phyloP scores from a whole-genome alignment of 1,140 invertebrate genomes.

The Trissolcus basalis region DNA sequence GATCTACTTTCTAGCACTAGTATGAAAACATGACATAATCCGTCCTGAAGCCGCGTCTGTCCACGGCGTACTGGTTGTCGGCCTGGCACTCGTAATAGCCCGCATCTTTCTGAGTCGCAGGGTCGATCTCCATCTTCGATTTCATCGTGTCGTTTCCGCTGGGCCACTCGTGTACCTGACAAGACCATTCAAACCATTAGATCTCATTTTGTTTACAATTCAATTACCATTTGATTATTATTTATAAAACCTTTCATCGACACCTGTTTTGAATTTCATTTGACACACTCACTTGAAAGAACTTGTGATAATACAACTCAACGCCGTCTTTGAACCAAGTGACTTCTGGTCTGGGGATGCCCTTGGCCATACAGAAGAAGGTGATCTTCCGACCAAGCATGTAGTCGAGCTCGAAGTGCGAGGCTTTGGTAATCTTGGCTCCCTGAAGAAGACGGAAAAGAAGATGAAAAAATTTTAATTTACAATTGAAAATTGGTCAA shows the following conservation, averaged over 20 bases:
- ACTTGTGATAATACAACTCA: conserved; percentile 90
- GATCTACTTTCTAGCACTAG: conserved; percentile 60
- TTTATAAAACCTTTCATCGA: too few relatives aligned
- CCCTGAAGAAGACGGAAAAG: conserved; percentile 82
- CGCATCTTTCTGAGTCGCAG: conserved; percentile 93
- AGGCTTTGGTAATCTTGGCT: conserved; percentile 91
- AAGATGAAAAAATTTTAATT: too few relatives aligned
- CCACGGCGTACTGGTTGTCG: conserved; percentile 86
- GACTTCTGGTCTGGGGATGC: conserved; percentile 88
- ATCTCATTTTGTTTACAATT: background rate
- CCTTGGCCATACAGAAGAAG: conserved; percentile 91
- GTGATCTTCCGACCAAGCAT: conserved; percentile 94
- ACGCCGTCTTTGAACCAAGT: conserved; percentile 95
- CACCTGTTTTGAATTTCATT: too few relatives aligned
- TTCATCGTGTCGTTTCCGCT: conserved; percentile 87
- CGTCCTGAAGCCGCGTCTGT: conserved; percentile 82
- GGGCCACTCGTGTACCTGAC: conserved; percentile 92
- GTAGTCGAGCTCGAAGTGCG: conserved; percentile 95
- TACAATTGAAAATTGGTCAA: too few relatives aligned
- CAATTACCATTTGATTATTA: too few relatives aligned
- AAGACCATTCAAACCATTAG: conserved; percentile 49
- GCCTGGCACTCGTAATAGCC: conserved; percentile 86
- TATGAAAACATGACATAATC: conserved; percentile 83
- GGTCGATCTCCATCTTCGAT: conserved; percentile 95
- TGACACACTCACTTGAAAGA: conserved; percentile 86